Base-by-base conservation (phyloP, 1,140 invertebrate species). In the Archivesica marissinica region DNA sequence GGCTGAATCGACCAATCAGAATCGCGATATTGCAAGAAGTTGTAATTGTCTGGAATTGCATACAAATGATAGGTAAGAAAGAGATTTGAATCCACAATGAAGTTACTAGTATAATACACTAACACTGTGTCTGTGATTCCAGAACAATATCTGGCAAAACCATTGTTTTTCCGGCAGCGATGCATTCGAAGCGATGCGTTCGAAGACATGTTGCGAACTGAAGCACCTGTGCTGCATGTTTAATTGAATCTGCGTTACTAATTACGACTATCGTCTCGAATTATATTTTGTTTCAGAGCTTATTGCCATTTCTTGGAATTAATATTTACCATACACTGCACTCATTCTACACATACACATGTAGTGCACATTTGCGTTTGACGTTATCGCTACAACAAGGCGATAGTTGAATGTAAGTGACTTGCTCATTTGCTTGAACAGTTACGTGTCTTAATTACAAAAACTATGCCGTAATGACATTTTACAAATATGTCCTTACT, bases 171-270 rank as follows among this genome's bases (percentile, higher is more conserved):
- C 17, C 23, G 6, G 9, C 59, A 35, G 30, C 15, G 7, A 13
- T 35, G 23, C 11, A 28, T 28, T 59, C 7, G 23, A 30, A 4
- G 7, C n/a, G 33, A 59, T 59, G 25, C n/a, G n/a, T n/a, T n/a
- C n/a, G n/a, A n/a, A 13, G 59, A 64, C 33, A 25, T 64, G 3
- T 7, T 20, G 6, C 59, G 59, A 64, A 25, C 13, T 13, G 38
- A 64, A 64, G 30, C 59, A 64, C 59, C 59, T 64, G 59, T 35
- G 11, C 30, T 64, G 59, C 38, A 23, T 17, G 30, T 35, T 64
- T 64, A 64, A 64, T 64, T 64, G 23, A 64, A 64, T 64, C 59
- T 64, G 28, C 38, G 15, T 64, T 35, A 35, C 38, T 64, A 64
- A 64, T 64, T 35, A 35, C 23, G 20, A 9, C 13, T 30, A 28